Percentiles rank a stretch among this genome's conserved stretches.
phyloP scores from a whole-genome alignment of 2,888 invertebrate genomes.

The Cerastoderma edule region DNA sequence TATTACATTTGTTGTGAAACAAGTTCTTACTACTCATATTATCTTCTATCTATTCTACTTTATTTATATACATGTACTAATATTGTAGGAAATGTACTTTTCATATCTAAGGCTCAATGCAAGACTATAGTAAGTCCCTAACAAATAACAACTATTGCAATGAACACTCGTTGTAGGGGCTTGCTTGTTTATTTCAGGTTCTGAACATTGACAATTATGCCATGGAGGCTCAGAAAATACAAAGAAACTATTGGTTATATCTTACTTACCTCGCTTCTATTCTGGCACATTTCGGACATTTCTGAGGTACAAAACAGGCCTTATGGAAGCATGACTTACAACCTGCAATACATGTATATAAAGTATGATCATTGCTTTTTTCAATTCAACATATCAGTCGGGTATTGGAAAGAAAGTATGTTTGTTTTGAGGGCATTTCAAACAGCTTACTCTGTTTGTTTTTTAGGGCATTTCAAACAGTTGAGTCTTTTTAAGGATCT shows the following conservation, averaged over 20 bases:
- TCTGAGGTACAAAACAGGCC: conserved; percentile 77
- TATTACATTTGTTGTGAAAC: not conserved
- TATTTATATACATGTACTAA: not conserved
- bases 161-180: not conserved
- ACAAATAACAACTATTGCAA: not conserved
- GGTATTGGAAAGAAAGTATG: no score
- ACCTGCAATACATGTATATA: conserved; percentile 61
- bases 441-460: no score
- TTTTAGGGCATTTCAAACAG: conserved; percentile 3
- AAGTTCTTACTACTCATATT: not conserved
- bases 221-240: not conserved
- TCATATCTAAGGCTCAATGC: not conserved
- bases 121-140: not conserved
- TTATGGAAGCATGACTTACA: conserved; percentile 81
- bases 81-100: not conserved
- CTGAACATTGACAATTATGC: not conserved
- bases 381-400: not conserved
- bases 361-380: not conserved
- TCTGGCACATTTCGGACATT: conserved; percentile 82
- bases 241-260: not conserved
- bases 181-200: not conserved
- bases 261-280: conserved; percentile 74
- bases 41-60: not conserved
- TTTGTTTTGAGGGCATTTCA: no score
- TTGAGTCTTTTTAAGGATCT: not conserved